A percentile compares a stretch with the other conserved stretches of the same genome.
Evolutionary conservation across 2,888 invertebrate genomes (phyloP).

Genomic region (Philaethria dido): DNA sequence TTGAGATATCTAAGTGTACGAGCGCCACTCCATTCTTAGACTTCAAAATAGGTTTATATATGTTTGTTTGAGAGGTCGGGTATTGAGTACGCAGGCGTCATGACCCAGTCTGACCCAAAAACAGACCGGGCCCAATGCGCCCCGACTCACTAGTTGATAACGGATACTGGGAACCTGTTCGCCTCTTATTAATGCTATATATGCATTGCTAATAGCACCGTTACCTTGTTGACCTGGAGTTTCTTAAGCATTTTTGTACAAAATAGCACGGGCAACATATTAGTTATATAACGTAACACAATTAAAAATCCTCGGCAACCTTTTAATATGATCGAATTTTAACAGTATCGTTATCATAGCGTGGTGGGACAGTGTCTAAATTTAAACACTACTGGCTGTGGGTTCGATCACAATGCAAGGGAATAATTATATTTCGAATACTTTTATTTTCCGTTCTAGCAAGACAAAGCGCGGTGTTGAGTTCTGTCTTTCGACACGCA

Average conservation of each 20-base stretch:
- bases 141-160: slow-evolving; percentile 70
- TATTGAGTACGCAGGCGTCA: slow-evolving; percentile 76
- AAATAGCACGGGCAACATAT: background rate
- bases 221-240: slow-evolving; percentile 59
- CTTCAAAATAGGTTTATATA: slow-evolving; percentile 68
- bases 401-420: too few species aligned
- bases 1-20: slow-evolving; percentile 70
- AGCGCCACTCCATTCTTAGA: slow-evolving; percentile 75
- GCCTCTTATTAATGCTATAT: slow-evolving; percentile 55
- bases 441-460: too few species aligned
- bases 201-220: slow-evolving; percentile 61
- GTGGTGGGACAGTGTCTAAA: too few species aligned
- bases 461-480: too few species aligned
- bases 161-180: slow-evolving; percentile 77
- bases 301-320: background rate
- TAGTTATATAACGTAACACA: background rate
- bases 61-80: slow-evolving; percentile 64
- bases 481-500: too few species aligned
- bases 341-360: too few species aligned
- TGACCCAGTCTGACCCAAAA: slow-evolving; percentile 83
- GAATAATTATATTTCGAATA: too few species aligned
- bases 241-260: slow-evolving; percentile 26
- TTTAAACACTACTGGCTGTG: too few species aligned
- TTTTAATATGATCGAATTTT: background rate
- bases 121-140: slow-evolving; percentile 71